A percentile compares a stretch with the other conserved stretches of the same genome.
These are phyloP conservation scores for Pica pica DNA, from an alignment of 2,113 vertebrate genomes.

Conservation along the genomic window DNA sequence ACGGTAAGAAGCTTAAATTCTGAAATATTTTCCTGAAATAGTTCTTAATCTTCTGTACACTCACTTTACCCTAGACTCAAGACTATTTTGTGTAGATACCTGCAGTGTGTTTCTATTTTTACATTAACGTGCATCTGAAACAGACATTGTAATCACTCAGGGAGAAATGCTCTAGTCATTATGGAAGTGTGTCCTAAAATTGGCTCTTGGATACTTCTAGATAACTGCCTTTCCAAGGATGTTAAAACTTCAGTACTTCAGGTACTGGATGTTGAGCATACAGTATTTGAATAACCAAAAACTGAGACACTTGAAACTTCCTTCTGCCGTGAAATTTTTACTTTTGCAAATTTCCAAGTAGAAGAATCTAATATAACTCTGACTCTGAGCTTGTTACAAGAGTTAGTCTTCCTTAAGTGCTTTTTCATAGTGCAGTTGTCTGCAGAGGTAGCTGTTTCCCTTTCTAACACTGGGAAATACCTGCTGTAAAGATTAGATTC, in stretches of 20 bases:
- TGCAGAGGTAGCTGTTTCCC: neutral
- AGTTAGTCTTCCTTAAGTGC: neutral
- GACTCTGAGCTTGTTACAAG: neutral
- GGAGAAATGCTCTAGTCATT: neutral
- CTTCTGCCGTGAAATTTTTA: neutral
- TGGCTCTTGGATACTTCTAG: neutral
- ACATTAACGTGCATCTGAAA: neutral
- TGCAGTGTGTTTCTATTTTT: neutral
- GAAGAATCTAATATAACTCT: neutral
- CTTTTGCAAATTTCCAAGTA: neutral
- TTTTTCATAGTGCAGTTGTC: neutral
- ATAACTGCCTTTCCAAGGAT: neutral
- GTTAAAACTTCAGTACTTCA: neutral
- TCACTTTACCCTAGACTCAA: neutral
- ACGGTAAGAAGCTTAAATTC: slow-evolving; percentile 74
- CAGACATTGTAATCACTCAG: neutral
- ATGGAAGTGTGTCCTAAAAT: neutral
- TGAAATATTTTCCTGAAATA: neutral
- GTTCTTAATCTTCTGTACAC: neutral
- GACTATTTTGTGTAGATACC: neutral
- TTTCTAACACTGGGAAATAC: neutral
- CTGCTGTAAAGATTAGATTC: neutral
- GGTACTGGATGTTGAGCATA: neutral
- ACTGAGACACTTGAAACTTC: neutral
- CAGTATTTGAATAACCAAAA: neutral